These are phyloP conservation scores for Nothocercus nigrocapillus DNA, from an alignment of 2,113 vertebrate genomes.

Conservation along the genomic window DNA sequence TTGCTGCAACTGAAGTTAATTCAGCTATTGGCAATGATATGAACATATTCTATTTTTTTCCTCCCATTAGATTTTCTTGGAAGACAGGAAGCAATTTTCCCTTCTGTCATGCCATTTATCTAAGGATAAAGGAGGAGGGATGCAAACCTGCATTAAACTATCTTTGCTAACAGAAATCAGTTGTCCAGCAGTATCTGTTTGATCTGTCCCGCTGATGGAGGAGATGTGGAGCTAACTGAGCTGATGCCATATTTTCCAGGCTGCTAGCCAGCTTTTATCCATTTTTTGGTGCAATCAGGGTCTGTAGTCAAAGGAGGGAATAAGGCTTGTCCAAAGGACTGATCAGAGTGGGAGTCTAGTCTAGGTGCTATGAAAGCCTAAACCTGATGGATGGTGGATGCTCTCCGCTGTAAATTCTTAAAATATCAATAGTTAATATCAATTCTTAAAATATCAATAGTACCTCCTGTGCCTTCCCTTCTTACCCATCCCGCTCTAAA, in stretches of 20 bases:
- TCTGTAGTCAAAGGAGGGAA: neutral
- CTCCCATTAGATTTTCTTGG: conserved; percentile 54
- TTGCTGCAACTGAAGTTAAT: conserved; percentile 49
- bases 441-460: neutral
- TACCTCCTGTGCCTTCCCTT: neutral
- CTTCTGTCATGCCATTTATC: conserved; percentile 60
- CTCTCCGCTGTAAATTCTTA: neutral
- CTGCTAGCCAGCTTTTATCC: conserved; percentile 32
- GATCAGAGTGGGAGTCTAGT: neutral
- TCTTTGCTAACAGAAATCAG: conserved; percentile 53
- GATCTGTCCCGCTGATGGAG: conserved; percentile 50
- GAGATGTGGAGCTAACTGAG: neutral
- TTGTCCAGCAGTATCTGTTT: conserved; percentile 44
- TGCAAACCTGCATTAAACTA: conserved; percentile 46
- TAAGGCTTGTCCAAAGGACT: neutral
- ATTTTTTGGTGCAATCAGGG: neutral
- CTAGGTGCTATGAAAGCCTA: neutral
- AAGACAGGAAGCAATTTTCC: conserved; percentile 64
- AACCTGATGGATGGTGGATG: neutral
- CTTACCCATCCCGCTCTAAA: neutral
- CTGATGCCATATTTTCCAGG: neutral
- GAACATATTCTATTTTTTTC: neutral
- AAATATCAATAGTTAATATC: neutral
- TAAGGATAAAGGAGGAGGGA: conserved; percentile 43
- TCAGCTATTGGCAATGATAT: conserved; percentile 52